Evolutionary conservation across 1,140 invertebrate genomes (phyloP).

Genomic region (Pseudomyrmex flavicornis): DNA sequence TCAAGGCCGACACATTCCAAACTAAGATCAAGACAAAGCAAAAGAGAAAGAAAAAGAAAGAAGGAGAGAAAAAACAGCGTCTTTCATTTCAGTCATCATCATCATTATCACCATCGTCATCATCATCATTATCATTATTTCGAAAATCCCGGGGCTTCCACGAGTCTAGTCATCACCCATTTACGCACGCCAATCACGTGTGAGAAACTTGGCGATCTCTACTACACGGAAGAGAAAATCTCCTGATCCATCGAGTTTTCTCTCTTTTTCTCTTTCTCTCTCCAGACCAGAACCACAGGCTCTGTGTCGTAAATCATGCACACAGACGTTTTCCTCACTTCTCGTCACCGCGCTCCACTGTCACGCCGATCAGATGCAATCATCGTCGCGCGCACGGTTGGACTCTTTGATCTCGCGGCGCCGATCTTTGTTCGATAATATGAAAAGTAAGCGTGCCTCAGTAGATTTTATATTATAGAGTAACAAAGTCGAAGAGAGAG

Average conservation of each 20-base stretch:
- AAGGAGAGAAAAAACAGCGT: neutral
- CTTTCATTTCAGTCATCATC: conserved; percentile 50
- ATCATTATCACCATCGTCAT: conserved; percentile 46
- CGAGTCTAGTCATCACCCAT: conserved; percentile 58
- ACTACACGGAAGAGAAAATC: conserved; percentile 49
- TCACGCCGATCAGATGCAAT: conserved; percentile 27
- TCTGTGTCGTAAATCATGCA: conserved; percentile 56
- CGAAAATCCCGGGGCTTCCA: conserved; percentile 53
- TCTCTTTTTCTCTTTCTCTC: neutral
- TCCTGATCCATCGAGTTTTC: conserved; percentile 17
- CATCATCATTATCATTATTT: conserved; percentile 62
- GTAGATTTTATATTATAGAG: neutral
- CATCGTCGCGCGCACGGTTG: neutral
- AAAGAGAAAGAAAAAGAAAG: neutral
- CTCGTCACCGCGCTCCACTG: conserved; percentile 27
- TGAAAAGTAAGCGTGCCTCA: neutral
- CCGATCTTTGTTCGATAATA: neutral
- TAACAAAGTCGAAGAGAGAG: neutral
- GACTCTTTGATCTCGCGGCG: conserved; percentile 18
- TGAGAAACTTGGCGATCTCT: conserved; percentile 19
- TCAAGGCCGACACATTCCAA: conserved; percentile 65
- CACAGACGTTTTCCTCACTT: conserved; percentile 32
- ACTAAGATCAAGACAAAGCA: neutral
- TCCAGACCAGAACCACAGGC: neutral
- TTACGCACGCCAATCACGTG: conserved; percentile 59